Conservation (phyloP, 2,888 invertebrate species). For the Ditula angustiorana region DNA sequence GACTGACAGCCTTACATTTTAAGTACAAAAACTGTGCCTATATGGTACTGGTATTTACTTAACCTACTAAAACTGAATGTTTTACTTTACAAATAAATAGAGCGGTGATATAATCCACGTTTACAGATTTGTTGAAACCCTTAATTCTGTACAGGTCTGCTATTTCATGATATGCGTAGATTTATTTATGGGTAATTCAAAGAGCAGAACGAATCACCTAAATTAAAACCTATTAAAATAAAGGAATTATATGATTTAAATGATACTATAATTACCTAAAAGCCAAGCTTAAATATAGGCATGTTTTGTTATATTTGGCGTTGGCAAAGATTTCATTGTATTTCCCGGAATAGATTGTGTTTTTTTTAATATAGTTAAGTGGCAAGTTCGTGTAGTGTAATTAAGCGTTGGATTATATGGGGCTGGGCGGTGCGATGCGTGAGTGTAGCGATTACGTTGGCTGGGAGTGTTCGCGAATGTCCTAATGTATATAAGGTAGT, state of each 20-base stretch:
- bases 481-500: constrained; percentile 41
- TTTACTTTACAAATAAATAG: neutral
- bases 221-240: neutral
- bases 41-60: too few relatives aligned
- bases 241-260: too few relatives aligned
- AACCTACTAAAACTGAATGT: neutral
- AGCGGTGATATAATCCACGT: neutral
- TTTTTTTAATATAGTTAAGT: constrained; percentile 71
- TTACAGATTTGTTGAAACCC: neutral
- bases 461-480: constrained; percentile 61
- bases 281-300: constrained; percentile 2
- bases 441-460: constrained; percentile 56
- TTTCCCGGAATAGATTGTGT: constrained; percentile 69
- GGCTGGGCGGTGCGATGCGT: constrained; percentile 46
- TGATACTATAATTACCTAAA: too few relatives aligned
- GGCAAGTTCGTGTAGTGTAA: constrained; percentile 59
- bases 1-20: constrained; percentile 5
- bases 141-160: neutral
- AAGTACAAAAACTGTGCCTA: neutral
- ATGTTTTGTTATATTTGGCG: constrained; percentile 23
- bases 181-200: neutral
- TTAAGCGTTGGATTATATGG: constrained; percentile 55
- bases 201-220: too few relatives aligned
- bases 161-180: neutral
- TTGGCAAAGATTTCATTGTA: constrained; percentile 51